Evolutionary conservation across 2,113 vertebrate species (phyloP), one percentile per base, ranked within the genome.

Genomic region (Nyctibius bracteatus): DNA sequence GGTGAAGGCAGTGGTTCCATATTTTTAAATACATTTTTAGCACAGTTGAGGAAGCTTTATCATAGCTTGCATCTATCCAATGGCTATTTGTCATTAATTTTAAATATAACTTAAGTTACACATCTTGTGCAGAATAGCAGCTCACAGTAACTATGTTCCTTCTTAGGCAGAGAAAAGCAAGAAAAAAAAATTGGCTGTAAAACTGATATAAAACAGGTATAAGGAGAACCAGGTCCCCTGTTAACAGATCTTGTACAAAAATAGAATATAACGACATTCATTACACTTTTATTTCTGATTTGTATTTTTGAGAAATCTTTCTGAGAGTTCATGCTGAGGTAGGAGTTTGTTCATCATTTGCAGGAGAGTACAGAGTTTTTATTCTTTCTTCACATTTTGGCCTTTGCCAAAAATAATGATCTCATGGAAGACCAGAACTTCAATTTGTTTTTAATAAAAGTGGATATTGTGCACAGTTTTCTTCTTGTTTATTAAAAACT

Each of bases 311-410:
- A 94, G 86, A 61, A 72, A 54, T 81, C n/a, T 57, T 94, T 92
- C 80, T 86, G 59, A 65, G 81, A 94, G 65, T n/a, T 94, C 81
- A 62, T 22, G 63, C n/a, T 71, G 14, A 88, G 68, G 22, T 85
- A 90, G 92, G 52, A 84, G 49, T 65, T 96, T 94, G 77, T 87
- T 97, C 93, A 96, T 89, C 75, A 85, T 93, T 96, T 97, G 72
- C 88, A 94, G 54, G 13, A 83, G 31, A 87, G 37, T 73, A 90
- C 41, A 94, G 63, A 93, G 27, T 77, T 91, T 91, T 92, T 85
- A 81, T 67, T 91, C 33, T 80, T 79, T 72, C 74, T 94, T 96
- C 74, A 90, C 33, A 33, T 92, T 70, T 94, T 87, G 68, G 82
- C 68, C 75, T 87, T 79, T 2, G 27, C 39, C 89, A 96, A 94